Conservation (phyloP, 2,113 vertebrate species). For the Chinchilla lanigera region DNA sequence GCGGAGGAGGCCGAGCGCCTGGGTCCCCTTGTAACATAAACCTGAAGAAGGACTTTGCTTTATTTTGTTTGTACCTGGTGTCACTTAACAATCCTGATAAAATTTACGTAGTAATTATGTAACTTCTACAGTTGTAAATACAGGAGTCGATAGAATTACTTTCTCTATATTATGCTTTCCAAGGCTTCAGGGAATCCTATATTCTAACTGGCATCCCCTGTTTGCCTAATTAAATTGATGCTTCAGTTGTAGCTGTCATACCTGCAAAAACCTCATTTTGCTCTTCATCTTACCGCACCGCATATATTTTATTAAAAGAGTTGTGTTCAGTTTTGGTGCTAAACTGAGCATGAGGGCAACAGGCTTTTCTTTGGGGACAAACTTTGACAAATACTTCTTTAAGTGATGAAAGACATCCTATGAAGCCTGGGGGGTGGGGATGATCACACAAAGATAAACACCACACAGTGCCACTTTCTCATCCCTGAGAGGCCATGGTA, state of each 20-base stretch:
- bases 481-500: background rate
- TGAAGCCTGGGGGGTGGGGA: background rate
- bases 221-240: constrained; percentile 58
- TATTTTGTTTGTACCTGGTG: constrained; percentile 77
- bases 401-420: background rate
- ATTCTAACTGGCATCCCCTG: background rate
- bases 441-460: constrained; percentile 35
- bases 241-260: constrained; percentile 52
- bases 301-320: constrained; percentile 76
- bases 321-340: constrained; percentile 69
- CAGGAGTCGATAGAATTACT: background rate
- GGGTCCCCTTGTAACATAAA: constrained; percentile 34
- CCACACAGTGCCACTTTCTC: background rate
- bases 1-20: background rate
- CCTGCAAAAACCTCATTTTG: constrained; percentile 51
- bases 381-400: constrained; percentile 42
- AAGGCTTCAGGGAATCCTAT: constrained; percentile 64
- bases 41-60: constrained; percentile 61
- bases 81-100: constrained; percentile 49
- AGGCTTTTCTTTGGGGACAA: constrained; percentile 41
- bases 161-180: constrained; percentile 61
- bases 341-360: constrained; percentile 58
- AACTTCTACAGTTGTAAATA: constrained; percentile 49
- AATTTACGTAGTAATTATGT: constrained; percentile 69
- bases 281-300: constrained; percentile 48